Conservation (phyloP, 1,140 invertebrate species). For the Drosophila cardini region DNA sequence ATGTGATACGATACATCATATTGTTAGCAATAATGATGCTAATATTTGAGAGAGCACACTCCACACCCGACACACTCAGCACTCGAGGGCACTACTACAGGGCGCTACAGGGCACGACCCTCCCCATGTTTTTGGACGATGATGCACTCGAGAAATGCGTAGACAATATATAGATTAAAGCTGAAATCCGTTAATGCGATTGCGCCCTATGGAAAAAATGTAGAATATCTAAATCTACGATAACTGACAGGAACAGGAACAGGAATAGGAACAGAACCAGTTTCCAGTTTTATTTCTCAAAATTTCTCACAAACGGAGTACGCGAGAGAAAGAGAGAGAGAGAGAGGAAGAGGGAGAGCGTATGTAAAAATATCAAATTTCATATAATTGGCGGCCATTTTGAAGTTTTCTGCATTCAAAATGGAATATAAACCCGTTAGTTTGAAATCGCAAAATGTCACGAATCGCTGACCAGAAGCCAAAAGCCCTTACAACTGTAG, state of each 20-base stretch:
- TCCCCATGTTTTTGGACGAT: neutral
- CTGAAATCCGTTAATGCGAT: slow-evolving; percentile 80
- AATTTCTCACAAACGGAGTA: slow-evolving; percentile 32
- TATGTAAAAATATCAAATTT: slow-evolving; percentile 69
- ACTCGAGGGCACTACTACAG: slow-evolving; percentile 33
- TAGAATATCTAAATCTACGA: slow-evolving; percentile 25
- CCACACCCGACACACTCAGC: neutral
- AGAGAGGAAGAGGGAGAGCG: slow-evolving; percentile 9
- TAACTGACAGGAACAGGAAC: slow-evolving; percentile 34
- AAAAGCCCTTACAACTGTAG: slow-evolving; percentile 41
- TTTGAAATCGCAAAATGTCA: slow-evolving; percentile 2
- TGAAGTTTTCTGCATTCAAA: slow-evolving; percentile 53
- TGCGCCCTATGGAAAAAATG: slow-evolving; percentile 46
- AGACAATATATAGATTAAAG: slow-evolving; percentile 67
- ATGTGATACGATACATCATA: slow-evolving; percentile 44
- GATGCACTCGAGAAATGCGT: slow-evolving; percentile 37
- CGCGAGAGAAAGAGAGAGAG: neutral
- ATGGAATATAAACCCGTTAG: slow-evolving; percentile 36
- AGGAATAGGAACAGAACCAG: neutral
- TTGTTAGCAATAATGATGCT: slow-evolving; percentile 47
- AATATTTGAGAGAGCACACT: slow-evolving; percentile 35
- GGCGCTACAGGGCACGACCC: slow-evolving; percentile 9
- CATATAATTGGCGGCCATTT: slow-evolving; percentile 78
- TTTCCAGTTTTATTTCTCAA: slow-evolving; percentile 51
- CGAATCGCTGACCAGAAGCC: slow-evolving; percentile 40